phyloP scores from a whole-genome alignment of 2,888 invertebrate species.

The Cantharis flavilabris region DNA sequence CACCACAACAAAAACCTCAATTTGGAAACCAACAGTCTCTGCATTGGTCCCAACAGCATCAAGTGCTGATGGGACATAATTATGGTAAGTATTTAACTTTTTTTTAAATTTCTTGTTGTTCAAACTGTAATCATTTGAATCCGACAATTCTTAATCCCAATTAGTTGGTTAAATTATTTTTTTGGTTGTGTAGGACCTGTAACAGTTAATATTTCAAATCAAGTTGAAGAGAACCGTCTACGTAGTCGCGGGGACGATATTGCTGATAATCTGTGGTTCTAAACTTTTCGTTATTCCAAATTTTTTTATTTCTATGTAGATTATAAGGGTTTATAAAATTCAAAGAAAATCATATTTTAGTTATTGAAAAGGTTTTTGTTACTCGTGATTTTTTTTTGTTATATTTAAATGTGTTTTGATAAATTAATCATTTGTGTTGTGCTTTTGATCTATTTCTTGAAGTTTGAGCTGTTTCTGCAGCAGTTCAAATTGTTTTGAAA shows the following conservation, averaged over 20 bases:
- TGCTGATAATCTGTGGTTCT: background rate
- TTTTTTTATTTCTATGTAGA: background rate
- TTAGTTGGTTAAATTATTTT: background rate
- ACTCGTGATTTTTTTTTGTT: no score
- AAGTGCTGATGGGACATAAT: slow-evolving; percentile 43
- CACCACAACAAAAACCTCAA: slow-evolving; percentile 50
- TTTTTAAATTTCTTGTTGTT: background rate
- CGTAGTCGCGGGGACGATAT: background rate
- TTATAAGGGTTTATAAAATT: background rate
- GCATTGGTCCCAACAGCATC: slow-evolving; percentile 47
- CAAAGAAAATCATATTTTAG: background rate
- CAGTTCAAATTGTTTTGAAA: no score
- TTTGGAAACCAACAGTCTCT: slow-evolving; percentile 39
- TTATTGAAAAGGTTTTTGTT: no score
- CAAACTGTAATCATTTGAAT: background rate
- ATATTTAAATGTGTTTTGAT: background rate
- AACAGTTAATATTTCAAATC: background rate
- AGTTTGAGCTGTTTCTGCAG: background rate
- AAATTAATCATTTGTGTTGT: background rate
- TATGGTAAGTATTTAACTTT: slow-evolving; percentile 5
- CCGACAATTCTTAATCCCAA: background rate
- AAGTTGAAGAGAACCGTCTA: background rate
- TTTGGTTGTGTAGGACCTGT: background rate
- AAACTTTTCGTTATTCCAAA: background rate
- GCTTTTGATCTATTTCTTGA: background rate